Base-by-base conservation (phyloP, 2,113 vertebrate species). In the Miniopterus natalensis region DNA sequence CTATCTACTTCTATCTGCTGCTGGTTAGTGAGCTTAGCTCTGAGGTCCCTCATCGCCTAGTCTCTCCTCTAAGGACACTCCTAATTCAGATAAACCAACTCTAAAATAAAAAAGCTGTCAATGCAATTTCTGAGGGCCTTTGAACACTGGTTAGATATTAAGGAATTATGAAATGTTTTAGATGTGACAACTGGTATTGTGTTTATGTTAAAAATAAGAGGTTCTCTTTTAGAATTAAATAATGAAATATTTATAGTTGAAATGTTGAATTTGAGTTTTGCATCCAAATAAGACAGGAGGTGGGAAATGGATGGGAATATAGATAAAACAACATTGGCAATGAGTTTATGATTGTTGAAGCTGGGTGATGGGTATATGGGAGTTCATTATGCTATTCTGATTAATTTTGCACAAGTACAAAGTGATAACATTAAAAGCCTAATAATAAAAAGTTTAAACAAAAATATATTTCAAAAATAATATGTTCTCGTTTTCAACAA, bases 151-250 rank as follows among this genome's bases (percentile, higher is more conserved):
- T 17, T 42, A 65, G 71, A 59, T 68, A 88, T 55, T 47, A 53
- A 80, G 29, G 55, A 85, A 53, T 84, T 51, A 59, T 73, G 51
- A 84, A 71, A 61, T 42, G 61, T 74, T 88, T 75, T 21, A 75
- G 11, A 75, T 63, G 13, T 15, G 49, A 53, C 68, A 42, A 53
- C 25, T 88, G 27, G 3, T 47, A 29, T 11, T 75, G 8, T 42
- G 31, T 95, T 81, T 90, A 51, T 80, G 68, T 83, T 77, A 83
- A 88, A 63, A 63, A 21, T 23, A 70, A 85, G 73, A 40, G 42
- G 74, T 53, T 17, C 8, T 83, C 17, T 63, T 68, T 83, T 63
- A 94, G 88, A 83, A 23, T 55, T 36, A 65, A 27, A 17, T 86
- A 73, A 31, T 66, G 9, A 88, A 84, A 84, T 63, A 84, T 11